These are phyloP conservation scores for Spongilla lacustris DNA, from an alignment of 37 sponge, comb jelly and placozoan genomes.

Conservation along the genomic window DNA sequence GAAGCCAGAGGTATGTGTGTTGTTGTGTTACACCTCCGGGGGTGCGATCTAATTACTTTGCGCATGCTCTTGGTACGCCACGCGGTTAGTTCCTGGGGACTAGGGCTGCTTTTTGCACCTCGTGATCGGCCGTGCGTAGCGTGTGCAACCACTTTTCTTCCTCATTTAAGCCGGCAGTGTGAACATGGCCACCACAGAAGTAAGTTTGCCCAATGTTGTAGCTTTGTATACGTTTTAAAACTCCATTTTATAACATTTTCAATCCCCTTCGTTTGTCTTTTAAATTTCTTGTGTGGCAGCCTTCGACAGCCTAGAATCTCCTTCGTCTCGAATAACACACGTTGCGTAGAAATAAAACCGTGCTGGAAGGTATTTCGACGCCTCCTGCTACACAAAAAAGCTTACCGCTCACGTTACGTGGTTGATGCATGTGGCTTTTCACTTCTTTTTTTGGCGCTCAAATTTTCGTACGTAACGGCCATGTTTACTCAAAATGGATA, in stretches of 20 bases:
- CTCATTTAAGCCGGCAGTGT: not conserved
- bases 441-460: too few species aligned
- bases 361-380: too few species aligned
- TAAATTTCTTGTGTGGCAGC: not conserved
- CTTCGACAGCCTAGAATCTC: not conserved
- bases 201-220: not conserved
- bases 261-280: not conserved
- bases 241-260: not conserved
- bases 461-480: too few species aligned
- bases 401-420: not conserved
- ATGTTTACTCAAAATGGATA: too few species aligned
- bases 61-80: slow-evolving; percentile 1
- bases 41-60: not conserved
- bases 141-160: not conserved
- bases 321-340: not conserved
- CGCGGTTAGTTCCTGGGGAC: not conserved
- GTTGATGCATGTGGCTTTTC: not conserved
- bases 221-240: too few species aligned
- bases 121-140: slow-evolving; percentile 1
- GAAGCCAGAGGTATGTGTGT: not conserved
- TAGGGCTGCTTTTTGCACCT: not conserved
- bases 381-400: too few species aligned
- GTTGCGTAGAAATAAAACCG: not conserved
- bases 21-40: not conserved
- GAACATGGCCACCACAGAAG: not conserved